Conservation (phyloP, 2,888 invertebrate species). For the Noctua comes region DNA sequence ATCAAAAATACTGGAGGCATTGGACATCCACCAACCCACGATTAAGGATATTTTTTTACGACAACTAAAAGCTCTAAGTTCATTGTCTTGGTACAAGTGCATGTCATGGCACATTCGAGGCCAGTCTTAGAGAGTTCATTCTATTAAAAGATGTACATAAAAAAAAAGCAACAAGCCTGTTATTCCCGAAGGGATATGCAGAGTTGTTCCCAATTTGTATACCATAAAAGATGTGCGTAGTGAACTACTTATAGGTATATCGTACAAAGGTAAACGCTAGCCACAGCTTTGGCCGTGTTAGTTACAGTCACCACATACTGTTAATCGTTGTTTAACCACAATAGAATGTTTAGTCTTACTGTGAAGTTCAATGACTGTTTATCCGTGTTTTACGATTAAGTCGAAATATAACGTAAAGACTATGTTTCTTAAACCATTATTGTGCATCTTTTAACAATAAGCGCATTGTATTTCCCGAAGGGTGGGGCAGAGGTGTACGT, state of each 20-base stretch:
- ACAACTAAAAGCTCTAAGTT: neutral
- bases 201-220: neutral
- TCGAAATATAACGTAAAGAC: neutral
- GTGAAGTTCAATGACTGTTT: neutral
- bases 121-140: neutral
- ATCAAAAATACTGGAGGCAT: neutral
- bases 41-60: neutral
- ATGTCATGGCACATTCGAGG: neutral
- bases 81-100: neutral
- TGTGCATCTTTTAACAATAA: neutral
- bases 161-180: neutral
- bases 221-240: neutral
- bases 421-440: neutral
- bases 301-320: slow-evolving; percentile 39
- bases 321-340: slow-evolving; percentile 19
- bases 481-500: neutral
- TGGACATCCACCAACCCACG: neutral
- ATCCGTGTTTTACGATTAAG: neutral
- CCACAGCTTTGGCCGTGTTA: slow-evolving; percentile 35
- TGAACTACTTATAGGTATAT: neutral
- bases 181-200: neutral
- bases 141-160: neutral
- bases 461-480: neutral
- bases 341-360: slow-evolving; percentile 14
- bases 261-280: slow-evolving; percentile 2